These are phyloP conservation scores for Eonycteris spelaea DNA, from an alignment of 2,113 vertebrate genomes.

Conservation along the genomic window DNA sequence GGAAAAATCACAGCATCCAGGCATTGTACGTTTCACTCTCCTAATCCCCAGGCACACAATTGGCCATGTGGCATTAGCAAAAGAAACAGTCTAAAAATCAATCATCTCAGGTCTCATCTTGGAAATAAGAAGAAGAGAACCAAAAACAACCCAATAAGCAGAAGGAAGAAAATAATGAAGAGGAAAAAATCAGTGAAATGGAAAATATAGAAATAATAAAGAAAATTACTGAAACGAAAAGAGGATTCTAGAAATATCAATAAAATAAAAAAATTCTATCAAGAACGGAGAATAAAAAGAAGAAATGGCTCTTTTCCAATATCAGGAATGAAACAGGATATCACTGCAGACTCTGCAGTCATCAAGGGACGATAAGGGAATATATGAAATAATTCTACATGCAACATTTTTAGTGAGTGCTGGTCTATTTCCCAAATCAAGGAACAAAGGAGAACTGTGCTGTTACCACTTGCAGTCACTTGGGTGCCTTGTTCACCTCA, in stretches of 20 bases:
- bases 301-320: not conserved
- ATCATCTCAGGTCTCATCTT: too few species aligned
- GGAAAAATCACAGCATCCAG: not conserved
- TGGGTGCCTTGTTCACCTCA: accelerated
- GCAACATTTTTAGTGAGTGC: not conserved
- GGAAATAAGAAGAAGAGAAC: not conserved
- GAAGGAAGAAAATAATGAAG: not conserved
- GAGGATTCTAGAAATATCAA: not conserved
- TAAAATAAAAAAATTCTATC: not conserved
- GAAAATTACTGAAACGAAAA: not conserved
- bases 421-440: too few species aligned
- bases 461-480: accelerated
- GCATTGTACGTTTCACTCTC: not conserved
- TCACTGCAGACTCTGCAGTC: not conserved
- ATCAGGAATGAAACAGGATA: not conserved
- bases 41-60: not conserved
- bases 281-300: not conserved
- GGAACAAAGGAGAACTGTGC: not conserved
- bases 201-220: not conserved
- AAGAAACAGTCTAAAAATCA: not conserved
- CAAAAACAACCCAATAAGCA: not conserved
- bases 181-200: not conserved
- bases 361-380: not conserved
- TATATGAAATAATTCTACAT: not conserved
- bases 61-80: not conserved